These are phyloP conservation scores for Hirtodrosophila histrioides DNA, from an alignment of 2,888 invertebrate genomes.

Conservation along the genomic window DNA sequence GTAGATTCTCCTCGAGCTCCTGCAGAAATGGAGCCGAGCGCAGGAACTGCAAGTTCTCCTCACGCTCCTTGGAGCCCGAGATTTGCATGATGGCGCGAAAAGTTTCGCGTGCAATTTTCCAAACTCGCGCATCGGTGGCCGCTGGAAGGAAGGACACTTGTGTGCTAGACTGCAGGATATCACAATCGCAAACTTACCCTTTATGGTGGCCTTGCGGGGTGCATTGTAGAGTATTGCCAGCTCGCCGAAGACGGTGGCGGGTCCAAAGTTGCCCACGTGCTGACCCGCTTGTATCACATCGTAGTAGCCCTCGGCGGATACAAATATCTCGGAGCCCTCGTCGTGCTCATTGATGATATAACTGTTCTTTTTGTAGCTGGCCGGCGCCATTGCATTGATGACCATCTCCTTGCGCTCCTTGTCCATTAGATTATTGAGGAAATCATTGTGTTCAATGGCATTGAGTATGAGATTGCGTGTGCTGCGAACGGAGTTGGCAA, in stretches of 20 bases:
- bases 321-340: slow-evolving; percentile 93
- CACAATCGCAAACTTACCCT: slow-evolving; percentile 85
- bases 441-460: slow-evolving; percentile 92
- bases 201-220: slow-evolving; percentile 93
- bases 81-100: slow-evolving; percentile 96
- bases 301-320: slow-evolving; percentile 93
- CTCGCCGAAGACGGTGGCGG: slow-evolving; percentile 95
- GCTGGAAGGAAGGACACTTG: slow-evolving; percentile 84
- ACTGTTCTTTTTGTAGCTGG: slow-evolving; percentile 88
- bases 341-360: slow-evolving; percentile 92
- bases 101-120: slow-evolving; percentile 93
- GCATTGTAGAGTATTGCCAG: slow-evolving; percentile 97
- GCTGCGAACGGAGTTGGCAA: slow-evolving; percentile 79
- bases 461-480: slow-evolving; percentile 88
- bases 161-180: neutral
- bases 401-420: slow-evolving; percentile 90
- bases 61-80: slow-evolving; percentile 92
- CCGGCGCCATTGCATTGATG: slow-evolving; percentile 92
- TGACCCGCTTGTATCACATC: slow-evolving; percentile 93
- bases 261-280: slow-evolving; percentile 91
- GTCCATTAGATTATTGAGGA: slow-evolving; percentile 91
- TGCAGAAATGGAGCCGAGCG: slow-evolving; percentile 91
- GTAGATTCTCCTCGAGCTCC: slow-evolving; percentile 88
- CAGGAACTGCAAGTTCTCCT: slow-evolving; percentile 93
- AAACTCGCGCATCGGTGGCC: slow-evolving; percentile 91